Conservation (phyloP, 30 jellyfish, hydroid and myxozoan genomes). For the Aurelia sp. region DNA sequence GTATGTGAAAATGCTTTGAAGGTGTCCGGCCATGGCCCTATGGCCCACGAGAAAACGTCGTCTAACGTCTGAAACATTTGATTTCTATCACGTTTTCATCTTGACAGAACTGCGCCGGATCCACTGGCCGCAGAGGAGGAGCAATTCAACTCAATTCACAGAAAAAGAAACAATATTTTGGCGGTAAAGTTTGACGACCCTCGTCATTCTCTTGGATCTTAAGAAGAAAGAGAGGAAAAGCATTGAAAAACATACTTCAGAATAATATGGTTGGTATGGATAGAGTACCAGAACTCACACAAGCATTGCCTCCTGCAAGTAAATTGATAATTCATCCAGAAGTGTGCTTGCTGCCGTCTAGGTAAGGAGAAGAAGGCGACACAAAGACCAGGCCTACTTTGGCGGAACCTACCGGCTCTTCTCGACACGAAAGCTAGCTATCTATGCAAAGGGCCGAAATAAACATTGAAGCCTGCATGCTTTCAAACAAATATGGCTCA, state of each 20-base stretch:
- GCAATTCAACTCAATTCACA: too few species aligned
- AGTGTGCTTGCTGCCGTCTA: constrained; percentile 74
- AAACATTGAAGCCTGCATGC: neutral
- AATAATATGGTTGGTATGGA: constrained; percentile 56
- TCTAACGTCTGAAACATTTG: too few species aligned
- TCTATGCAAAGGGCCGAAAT: neutral
- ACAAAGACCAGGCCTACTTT: neutral
- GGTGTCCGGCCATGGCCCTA: too few species aligned
- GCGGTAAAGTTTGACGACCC: constrained; percentile 45
- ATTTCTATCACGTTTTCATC: too few species aligned
- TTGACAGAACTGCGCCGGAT: too few species aligned
- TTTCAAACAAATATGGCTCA: neutral
- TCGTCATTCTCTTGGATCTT: too few species aligned
- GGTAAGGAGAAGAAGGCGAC: constrained; percentile 47
- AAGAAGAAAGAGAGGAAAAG: too few species aligned
- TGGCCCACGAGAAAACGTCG: too few species aligned
- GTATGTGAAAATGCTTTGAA: too few species aligned
- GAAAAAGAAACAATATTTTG: neutral
- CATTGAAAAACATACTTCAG: neutral
- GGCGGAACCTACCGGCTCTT: neutral
- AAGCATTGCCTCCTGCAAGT: constrained; percentile 74
- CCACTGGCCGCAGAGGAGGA: too few species aligned
- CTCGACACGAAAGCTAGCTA: neutral
- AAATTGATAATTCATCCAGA: constrained; percentile 72
- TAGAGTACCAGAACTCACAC: constrained; percentile 69